Evolutionary conservation across 1,140 invertebrate species (phyloP).

Genomic region (Formica exsecta): DNA sequence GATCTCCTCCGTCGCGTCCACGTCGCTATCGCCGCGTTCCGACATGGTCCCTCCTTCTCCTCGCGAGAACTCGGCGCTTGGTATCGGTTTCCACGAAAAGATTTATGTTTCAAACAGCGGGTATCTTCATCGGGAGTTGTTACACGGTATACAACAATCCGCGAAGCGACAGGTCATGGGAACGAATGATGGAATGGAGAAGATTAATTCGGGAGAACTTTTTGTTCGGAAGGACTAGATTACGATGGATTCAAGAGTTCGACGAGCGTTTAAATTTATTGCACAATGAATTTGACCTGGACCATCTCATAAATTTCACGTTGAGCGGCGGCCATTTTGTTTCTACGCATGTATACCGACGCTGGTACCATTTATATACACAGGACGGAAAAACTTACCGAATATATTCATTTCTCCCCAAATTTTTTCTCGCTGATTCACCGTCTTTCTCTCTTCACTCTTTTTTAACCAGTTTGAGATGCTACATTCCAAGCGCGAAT

Average conservation of each 20-base stretch:
- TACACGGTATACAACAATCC: background rate
- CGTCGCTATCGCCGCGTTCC: slow-evolving; percentile 82
- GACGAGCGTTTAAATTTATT: slow-evolving; percentile 19
- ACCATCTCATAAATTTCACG: slow-evolving; percentile 1
- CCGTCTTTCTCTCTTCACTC: background rate
- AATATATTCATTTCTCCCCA: background rate
- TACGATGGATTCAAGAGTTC: slow-evolving; percentile 1
- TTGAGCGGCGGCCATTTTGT: slow-evolving; percentile 53
- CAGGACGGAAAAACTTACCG: background rate
- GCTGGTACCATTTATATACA: slow-evolving; percentile 5
- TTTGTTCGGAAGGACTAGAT: background rate
- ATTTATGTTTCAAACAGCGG: slow-evolving; percentile 7
- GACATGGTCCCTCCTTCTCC: slow-evolving; percentile 78
- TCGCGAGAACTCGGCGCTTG: slow-evolving; percentile 27
- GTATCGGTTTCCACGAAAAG: background rate
- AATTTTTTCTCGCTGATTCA: background rate
- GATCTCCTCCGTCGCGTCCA: slow-evolving; percentile 84
- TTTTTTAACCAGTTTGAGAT: background rate
- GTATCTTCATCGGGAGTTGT: slow-evolving; percentile 17
- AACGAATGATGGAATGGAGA: background rate
- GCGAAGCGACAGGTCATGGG: background rate
- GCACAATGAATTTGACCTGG: background rate
- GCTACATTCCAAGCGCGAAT: slow-evolving; percentile 24
- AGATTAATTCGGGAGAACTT: background rate
- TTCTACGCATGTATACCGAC: slow-evolving; percentile 22